Base-by-base conservation (phyloP, 2,797 vertebrate species). In the Furcifer pardalis region DNA sequence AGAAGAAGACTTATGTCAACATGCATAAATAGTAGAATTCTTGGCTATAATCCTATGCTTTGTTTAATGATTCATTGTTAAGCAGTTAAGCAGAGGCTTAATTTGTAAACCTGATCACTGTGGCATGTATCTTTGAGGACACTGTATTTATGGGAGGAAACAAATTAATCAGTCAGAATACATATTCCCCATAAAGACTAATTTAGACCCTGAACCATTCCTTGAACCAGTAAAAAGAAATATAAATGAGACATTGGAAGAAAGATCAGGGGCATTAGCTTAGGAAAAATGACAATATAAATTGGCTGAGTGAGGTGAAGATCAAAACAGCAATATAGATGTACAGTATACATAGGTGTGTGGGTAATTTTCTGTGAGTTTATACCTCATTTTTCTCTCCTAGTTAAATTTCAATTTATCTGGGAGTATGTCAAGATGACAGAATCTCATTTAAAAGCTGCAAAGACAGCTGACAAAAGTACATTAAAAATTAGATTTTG, bases 401-500 rank as follows among this genome's bases (percentile, higher is more conserved):
- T 92, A 90, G 92, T 95, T 95, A 96, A 94, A 93, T 95, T 96
- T 95, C 94, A 91, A 81, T 93, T 91, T 95, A 94, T 95, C 94
- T 93, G 81, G 81, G 88, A 94, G 89, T 93, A 90, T 94, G 93
- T 96, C 95, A 95, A 91, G 91, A 95, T 95, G 96, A 96, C 95
- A 96, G 94, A 93, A 96, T 94, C 93, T 96, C 91, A 94, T 96
- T 96, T 97, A 92, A 94, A 95, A 94, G 83, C 94, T 86, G 91
- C 92, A 92, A 96, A 96, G 95, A 95, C 92, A 95, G 91, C 94
- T 95, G 96, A 96, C 95, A 96, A 92, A 95, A 96, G 90, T 94
- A 88, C 93, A 95, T 95, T 96, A 96, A 95, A 96, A 96, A 96
- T 96, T 93, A 95, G 92, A 94, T 95, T 95, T 96, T 95, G 92